These are phyloP conservation scores for Melieria omissa DNA, from an alignment of 2,888 invertebrate species.

Conservation along the genomic window DNA sequence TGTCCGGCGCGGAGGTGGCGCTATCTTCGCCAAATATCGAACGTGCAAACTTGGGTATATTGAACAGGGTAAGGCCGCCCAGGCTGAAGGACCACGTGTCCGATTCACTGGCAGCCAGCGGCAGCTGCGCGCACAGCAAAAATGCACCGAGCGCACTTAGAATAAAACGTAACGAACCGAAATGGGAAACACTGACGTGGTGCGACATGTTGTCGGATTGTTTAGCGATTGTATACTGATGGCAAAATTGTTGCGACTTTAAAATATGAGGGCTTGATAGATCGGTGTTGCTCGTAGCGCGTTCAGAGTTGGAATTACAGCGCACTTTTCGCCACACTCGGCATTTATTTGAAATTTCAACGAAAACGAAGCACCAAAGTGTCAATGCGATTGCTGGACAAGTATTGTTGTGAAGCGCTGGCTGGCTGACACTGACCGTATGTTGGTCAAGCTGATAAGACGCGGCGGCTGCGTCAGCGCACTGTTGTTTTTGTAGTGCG, in stretches of 20 bases:
- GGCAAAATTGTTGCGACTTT: slow-evolving; percentile 23
- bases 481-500: too few relatives aligned
- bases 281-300: too few relatives aligned
- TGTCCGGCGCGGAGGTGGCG: slow-evolving; percentile 28
- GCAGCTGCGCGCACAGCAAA: neutral
- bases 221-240: slow-evolving; percentile 50
- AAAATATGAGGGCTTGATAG: too few relatives aligned
- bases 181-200: neutral
- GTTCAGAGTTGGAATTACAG: too few relatives aligned
- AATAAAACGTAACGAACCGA: neutral
- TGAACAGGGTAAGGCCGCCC: slow-evolving; percentile 53
- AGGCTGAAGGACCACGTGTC: slow-evolving; percentile 49
- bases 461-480: too few relatives aligned
- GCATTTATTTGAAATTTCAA: too few relatives aligned
- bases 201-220: slow-evolving; percentile 41
- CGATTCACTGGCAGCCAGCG: slow-evolving; percentile 36
- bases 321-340: too few relatives aligned
- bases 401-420: too few relatives aligned
- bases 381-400: neutral
- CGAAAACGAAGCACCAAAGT: neutral
- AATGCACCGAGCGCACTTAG: neutral
- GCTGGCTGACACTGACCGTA: too few relatives aligned
- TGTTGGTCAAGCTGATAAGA: too few relatives aligned
- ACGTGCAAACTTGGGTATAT: slow-evolving; percentile 46
- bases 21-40: slow-evolving; percentile 38